These are phyloP conservation scores for Physella acuta DNA, from an alignment of 1,140 invertebrate species.

Conservation along the genomic window DNA sequence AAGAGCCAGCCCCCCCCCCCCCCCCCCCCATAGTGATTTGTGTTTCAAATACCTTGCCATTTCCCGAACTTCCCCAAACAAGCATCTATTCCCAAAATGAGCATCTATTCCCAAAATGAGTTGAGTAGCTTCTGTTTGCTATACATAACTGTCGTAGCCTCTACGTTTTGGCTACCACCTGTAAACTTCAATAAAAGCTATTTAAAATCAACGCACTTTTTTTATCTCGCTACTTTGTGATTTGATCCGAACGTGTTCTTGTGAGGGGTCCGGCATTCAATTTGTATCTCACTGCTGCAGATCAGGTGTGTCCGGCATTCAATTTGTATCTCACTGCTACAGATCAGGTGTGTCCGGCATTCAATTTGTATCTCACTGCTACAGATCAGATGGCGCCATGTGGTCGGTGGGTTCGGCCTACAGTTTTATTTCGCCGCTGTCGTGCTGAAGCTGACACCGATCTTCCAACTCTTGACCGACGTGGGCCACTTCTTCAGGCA, in stretches of 20 bases:
- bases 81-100: too few species aligned
- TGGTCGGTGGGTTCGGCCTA: slow-evolving; percentile 72
- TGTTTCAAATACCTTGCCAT: too few species aligned
- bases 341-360: slow-evolving; percentile 26
- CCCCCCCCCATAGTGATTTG: too few species aligned
- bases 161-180: neutral
- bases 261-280: neutral
- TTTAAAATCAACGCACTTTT: neutral
- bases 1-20: too few species aligned
- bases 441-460: slow-evolving; percentile 81
- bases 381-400: slow-evolving; percentile 50
- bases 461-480: slow-evolving; percentile 75
- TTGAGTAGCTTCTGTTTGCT: too few species aligned
- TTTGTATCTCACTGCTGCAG: neutral
- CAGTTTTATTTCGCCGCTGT: slow-evolving; percentile 85
- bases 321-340: neutral
- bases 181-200: neutral
- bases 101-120: too few species aligned
- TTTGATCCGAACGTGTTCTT: neutral
- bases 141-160: neutral
- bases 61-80: too few species aligned
- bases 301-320: neutral
- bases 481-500: slow-evolving; percentile 70
- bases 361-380: neutral
- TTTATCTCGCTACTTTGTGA: neutral